Evolutionary conservation across 2,113 vertebrate genomes (phyloP), one percentile per base, ranked within the genome.

Genomic region (Gymnorhina tibicen): DNA sequence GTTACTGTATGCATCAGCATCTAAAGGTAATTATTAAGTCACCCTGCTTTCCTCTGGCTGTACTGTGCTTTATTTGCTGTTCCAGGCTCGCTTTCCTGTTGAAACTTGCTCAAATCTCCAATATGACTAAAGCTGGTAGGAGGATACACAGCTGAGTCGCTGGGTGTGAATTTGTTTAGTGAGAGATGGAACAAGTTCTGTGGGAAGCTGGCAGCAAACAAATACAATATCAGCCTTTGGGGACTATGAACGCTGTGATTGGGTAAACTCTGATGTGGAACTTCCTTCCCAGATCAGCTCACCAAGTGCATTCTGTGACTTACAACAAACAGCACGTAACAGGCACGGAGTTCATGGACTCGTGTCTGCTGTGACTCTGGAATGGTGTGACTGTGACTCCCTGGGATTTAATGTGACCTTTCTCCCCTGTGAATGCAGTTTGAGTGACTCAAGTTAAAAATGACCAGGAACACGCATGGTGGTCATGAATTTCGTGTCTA

Each of bases 1-100:
- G 99, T 41, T 99, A 99, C 97, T 99, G 99, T 95, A 99, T 99
- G 99, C 99, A 99, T 95, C 99, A 99, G 92, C 98, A 99, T 96
- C 98, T 99, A 67, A 99, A 99, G 99, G 99, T 99, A 97, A 58
- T 64, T 30, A 81, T 27, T 42, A 78, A 58, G n/a, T 62, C 32
- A 75, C 41, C 4, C 30, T 35, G 44, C 77, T 89, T 78, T 64
- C 50, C 67, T 77, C 46, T 87, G 60, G 16, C 66, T 42, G 30
- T 21, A 6, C 11, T 44, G 32, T 33, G 35, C 60, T 91, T 53
- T 83, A 69, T 80, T 88, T 93, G 67, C 49, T 70, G 8, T 83
- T 87, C 46, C 44, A 89, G 70, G 41, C 74, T 42, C 69, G 58
- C 44, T 83, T 73, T 79, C 66, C 35, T 81, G 83, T 81, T 81